Base-by-base conservation (phyloP, 2,888 invertebrate species). In the Netelia inedita region DNA sequence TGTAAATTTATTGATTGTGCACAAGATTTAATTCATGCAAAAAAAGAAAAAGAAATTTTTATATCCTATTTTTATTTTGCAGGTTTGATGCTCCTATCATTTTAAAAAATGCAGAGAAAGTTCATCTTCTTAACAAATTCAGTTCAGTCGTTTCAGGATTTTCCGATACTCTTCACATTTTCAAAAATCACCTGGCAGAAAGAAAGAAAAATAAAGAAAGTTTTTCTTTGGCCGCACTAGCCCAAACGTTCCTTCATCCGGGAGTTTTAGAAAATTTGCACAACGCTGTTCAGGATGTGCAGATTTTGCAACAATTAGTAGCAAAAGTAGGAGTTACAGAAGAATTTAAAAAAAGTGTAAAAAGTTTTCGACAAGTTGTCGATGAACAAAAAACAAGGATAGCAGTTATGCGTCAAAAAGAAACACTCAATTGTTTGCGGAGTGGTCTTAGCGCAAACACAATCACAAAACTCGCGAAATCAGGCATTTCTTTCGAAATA, bases 231-330 rank as follows among this genome's bases (percentile, higher is more conserved):
- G n/a, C n/a, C n/a, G n/a, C n/a, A n/a, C n/a, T n/a, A n/a, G 50
- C 19, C 46, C 10, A 14, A 3, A 55, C 57, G 2, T 82, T 41
- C 57, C 46, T 82, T 10, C 65, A 69, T 28, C 23, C 46, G 71
- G 61, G 57, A 23, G 73, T 73, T 2, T 55, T 71, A 14, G 61
- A 66, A 65, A 53, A 66, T 11, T 59, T 72, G 35, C 82, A 79
- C 11, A 65, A 83, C 28, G 78, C 78, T 71, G 72, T 66, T 46
- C 69, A 72, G 23, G 82, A 83, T 83, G 78, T 83, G 28, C 28
- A 9, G 50, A 73, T n/a, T n/a, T n/a, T n/a, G n/a, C n/a, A n/a
- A n/a, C n/a, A n/a, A n/a, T n/a, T n/a, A n/a, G n/a, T n/a, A 3
- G 59, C n/a, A 11, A 55, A 71, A 23, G 46, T 59, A 6, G 73